These are phyloP conservation scores for Cassiopea xamachana DNA, from an alignment of 30 jellyfish, hydroid and myxozoan species.

Conservation along the genomic window DNA sequence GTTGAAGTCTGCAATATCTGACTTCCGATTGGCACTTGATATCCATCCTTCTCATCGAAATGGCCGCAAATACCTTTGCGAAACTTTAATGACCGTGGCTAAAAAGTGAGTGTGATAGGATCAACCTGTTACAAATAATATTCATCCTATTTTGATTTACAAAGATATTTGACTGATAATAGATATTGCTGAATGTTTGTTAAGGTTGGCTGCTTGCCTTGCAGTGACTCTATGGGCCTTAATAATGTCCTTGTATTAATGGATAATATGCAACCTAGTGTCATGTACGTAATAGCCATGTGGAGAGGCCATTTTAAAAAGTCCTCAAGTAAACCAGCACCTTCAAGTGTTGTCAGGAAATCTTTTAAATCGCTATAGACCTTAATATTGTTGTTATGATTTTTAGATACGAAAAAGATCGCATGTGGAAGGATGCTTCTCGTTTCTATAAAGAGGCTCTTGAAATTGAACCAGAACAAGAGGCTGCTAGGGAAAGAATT, in stretches of 20 bases:
- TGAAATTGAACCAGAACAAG: slow-evolving; percentile 71
- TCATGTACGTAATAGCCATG: too few relatives aligned
- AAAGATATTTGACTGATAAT: too few relatives aligned
- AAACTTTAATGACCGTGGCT: slow-evolving; percentile 78
- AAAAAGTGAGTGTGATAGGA: slow-evolving; percentile 59
- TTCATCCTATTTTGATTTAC: too few relatives aligned
- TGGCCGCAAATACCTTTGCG: slow-evolving; percentile 91
- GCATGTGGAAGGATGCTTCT: slow-evolving; percentile 91
- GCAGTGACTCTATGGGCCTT: too few relatives aligned
- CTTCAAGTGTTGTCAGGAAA: too few relatives aligned
- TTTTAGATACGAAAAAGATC: slow-evolving; percentile 83
- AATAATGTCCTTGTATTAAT: too few relatives aligned
- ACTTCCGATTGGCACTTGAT: slow-evolving; percentile 83
- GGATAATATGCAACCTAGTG: too few relatives aligned
- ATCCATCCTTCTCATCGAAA: slow-evolving; percentile 86
- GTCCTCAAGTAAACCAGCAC: too few relatives aligned
- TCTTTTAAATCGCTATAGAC: neutral
- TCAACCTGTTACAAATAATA: too few relatives aligned
- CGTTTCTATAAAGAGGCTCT: slow-evolving; percentile 81
- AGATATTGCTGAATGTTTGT: too few relatives aligned
- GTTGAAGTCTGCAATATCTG: slow-evolving; percentile 78
- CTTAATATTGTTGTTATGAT: neutral
- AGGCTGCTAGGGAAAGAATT: slow-evolving; percentile 71
- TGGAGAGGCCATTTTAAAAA: too few relatives aligned
- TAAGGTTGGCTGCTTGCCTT: too few relatives aligned